phyloP scores from a whole-genome alignment of 2,113 vertebrate species.

The Neogale vison region DNA sequence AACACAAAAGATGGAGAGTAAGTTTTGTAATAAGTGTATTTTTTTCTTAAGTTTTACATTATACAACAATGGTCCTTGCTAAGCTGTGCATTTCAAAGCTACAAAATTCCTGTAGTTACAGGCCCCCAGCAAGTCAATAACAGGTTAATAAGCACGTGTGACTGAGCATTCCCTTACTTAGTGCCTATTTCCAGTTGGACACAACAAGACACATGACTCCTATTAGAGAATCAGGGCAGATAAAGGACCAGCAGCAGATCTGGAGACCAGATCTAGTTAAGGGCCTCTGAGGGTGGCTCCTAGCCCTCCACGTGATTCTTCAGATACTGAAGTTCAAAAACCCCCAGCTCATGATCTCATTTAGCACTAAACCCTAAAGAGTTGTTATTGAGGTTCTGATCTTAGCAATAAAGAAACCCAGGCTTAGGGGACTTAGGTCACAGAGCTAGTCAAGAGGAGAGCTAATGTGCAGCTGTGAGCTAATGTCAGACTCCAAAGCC shows the following conservation, averaged over 20 bases:
- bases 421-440: neutral
- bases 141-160: neutral
- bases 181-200: neutral
- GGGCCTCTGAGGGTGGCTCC: neutral
- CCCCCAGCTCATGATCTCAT: neutral
- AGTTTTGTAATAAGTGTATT: neutral
- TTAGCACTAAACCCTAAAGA: neutral
- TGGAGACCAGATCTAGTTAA: neutral
- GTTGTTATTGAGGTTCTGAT: neutral
- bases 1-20: neutral
- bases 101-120: neutral
- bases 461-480: neutral
- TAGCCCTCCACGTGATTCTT: neutral
- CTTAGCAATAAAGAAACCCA: neutral
- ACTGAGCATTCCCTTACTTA: neutral
- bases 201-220: neutral
- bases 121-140: neutral
- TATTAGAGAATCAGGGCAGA: neutral
- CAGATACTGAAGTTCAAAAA: neutral
- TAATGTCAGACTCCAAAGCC: neutral
- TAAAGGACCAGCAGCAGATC: neutral
- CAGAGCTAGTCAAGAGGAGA: neutral
- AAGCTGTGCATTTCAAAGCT: neutral
- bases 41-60: neutral
- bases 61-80: neutral